A percentile compares a stretch with the other conserved stretches of the same genome.
Evolutionary conservation across 2,888 invertebrate species (phyloP).

Genomic region (Leptarthrus brevirostris): DNA sequence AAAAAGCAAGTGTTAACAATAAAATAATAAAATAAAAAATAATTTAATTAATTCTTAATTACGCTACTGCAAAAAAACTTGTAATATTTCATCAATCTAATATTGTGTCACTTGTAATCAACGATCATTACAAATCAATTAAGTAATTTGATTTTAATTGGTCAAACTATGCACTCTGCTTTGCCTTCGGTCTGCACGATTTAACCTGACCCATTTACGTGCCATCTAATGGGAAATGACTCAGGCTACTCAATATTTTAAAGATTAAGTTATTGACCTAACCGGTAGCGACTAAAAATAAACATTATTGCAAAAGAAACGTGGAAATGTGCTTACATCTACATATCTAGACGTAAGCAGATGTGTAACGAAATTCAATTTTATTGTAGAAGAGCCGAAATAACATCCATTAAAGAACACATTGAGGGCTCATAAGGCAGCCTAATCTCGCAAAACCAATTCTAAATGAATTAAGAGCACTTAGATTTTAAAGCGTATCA

Average conservation of each 20-base stretch:
- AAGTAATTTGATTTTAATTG: too few relatives aligned
- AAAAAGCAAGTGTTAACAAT: too few relatives aligned
- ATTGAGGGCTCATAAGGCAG: too few relatives aligned
- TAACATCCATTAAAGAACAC: constrained; percentile 10
- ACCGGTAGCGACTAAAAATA: constrained; percentile 8
- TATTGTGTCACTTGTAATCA: too few relatives aligned
- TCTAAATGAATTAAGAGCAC: constrained; percentile 25
- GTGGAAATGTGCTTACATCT: background rate
- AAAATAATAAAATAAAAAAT: too few relatives aligned
- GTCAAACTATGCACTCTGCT: too few relatives aligned
- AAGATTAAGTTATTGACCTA: constrained; percentile 13
- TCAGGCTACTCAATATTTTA: constrained; percentile 13
- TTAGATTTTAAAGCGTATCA: background rate
- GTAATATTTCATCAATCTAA: too few relatives aligned
- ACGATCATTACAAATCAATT: background rate
- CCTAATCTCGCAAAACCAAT: constrained; percentile 21
- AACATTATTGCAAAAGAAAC: constrained; percentile 21
- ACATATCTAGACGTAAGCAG: background rate
- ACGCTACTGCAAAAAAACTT: too few relatives aligned
- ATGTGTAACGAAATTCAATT: constrained; percentile 7
- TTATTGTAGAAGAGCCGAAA: constrained; percentile 2
- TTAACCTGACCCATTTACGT: constrained; percentile 20
- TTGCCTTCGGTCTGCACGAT: constrained; percentile 8
- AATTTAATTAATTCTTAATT: too few relatives aligned
- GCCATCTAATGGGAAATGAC: constrained; percentile 41